These are phyloP conservation scores for Remorina albescens DNA, from an alignment of 2,797 vertebrate genomes.

Conservation along the genomic window DNA sequence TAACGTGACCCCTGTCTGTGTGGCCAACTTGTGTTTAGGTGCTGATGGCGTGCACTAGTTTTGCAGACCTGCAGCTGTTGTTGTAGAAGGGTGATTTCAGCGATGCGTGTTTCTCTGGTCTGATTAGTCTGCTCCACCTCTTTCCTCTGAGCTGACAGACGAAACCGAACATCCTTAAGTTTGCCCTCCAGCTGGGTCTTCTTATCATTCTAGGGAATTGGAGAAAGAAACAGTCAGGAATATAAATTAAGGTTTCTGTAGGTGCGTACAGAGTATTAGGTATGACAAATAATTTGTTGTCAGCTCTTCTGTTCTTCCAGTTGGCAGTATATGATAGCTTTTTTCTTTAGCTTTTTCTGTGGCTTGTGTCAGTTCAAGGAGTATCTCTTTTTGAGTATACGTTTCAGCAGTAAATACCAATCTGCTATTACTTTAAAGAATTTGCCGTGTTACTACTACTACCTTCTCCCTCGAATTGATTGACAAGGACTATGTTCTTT, in stretches of 20 bases:
- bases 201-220: conserved; percentile 91
- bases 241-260: neutral
- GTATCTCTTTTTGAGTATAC: neutral
- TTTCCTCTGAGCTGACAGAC: conserved; percentile 91
- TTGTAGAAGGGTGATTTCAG: conserved; percentile 96
- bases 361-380: neutral
- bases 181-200: conserved; percentile 96
- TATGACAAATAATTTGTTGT: neutral
- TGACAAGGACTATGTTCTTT: neutral
- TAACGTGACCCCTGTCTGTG: neutral
- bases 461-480: neutral
- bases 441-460: neutral
- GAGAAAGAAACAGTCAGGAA: neutral
- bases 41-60: neutral
- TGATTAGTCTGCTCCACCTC: conserved; percentile 98
- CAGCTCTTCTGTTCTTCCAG: neutral
- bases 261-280: neutral
- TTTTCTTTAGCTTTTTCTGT: neutral
- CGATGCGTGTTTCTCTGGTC: conserved; percentile 93
- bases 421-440: neutral
- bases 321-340: neutral
- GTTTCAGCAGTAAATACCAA: neutral
- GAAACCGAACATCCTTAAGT: conserved; percentile 94
- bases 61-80: conserved; percentile 93
- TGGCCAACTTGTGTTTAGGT: neutral